These are phyloP conservation scores for Diabrotica undecimpunctata DNA, from an alignment of 1,140 invertebrate genomes.

Conservation along the genomic window DNA sequence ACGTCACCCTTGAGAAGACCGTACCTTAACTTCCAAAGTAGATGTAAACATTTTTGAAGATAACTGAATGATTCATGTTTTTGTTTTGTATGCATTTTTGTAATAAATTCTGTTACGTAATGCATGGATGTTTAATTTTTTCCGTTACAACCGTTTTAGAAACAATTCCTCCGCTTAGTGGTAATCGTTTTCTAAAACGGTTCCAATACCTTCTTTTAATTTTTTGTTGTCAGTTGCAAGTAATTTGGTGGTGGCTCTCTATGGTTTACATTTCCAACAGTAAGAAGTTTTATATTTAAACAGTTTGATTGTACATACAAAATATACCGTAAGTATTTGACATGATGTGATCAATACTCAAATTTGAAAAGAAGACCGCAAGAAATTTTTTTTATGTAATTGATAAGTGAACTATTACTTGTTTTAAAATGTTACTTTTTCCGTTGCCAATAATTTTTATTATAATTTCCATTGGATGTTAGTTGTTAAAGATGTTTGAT, in stretches of 20 bases:
- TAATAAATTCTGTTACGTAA: constrained; percentile 12
- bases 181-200: neutral
- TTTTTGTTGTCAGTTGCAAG: constrained; percentile 4
- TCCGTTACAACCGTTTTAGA: constrained; percentile 2
- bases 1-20: neutral
- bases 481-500: too few relatives aligned
- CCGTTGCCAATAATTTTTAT: too few relatives aligned
- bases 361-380: too few relatives aligned
- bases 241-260: constrained; percentile 12
- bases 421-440: too few relatives aligned
- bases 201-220: neutral
- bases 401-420: too few relatives aligned
- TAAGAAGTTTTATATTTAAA: neutral
- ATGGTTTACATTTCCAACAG: constrained; percentile 14
- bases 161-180: neutral
- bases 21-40: neutral
- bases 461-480: too few relatives aligned
- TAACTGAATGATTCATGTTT: neutral
- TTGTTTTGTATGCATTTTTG: constrained; percentile 16
- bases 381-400: too few relatives aligned
- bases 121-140: constrained; percentile 16
- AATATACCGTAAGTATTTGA: neutral
- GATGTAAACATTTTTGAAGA: neutral
- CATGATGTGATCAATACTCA: too few relatives aligned
- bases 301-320: neutral